Percentiles rank a stretch among this genome's conserved stretches.
phyloP scores from a whole-genome alignment of 2,888 invertebrate genomes.

The Dorcus parallelipipedus region DNA sequence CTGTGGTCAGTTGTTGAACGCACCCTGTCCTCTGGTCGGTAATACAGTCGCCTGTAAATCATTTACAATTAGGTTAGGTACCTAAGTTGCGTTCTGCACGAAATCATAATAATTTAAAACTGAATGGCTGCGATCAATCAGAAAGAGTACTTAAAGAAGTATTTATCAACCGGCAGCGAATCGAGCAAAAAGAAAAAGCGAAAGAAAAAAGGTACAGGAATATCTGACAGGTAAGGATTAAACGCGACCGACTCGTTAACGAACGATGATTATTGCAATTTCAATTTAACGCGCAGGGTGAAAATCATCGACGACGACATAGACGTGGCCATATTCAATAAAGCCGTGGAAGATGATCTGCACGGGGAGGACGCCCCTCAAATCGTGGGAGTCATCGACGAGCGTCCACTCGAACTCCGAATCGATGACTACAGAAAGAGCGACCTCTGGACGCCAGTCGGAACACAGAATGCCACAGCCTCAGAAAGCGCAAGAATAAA shows the following conservation, averaged over 20 bases:
- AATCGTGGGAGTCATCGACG: conserved; percentile 84
- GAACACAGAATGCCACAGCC: neutral
- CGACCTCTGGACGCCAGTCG: conserved; percentile 41
- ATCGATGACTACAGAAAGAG: conserved; percentile 42
- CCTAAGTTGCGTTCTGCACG: too few species aligned
- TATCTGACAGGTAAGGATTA: conserved; percentile 28
- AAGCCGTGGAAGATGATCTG: conserved; percentile 64
- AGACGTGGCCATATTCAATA: conserved; percentile 60
- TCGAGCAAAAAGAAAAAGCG: conserved; percentile 68
- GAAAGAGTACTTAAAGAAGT: conserved; percentile 77
- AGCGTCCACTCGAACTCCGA: conserved; percentile 64
- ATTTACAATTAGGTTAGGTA: too few species aligned
- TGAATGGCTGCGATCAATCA: conserved; percentile 55
- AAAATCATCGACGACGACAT: conserved; percentile 86
- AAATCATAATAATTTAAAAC: neutral
- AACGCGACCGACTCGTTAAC: neutral
- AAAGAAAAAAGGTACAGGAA: conserved; percentile 40
- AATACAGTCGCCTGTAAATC: too few species aligned
- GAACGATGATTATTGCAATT: neutral
- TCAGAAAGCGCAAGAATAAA: too few species aligned
- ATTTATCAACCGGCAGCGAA: conserved; percentile 62
- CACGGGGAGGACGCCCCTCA: conserved; percentile 87
- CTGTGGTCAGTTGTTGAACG: too few species aligned
- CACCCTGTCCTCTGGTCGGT: too few species aligned
- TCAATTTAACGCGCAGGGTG: conserved; percentile 53